A percentile compares a stretch with the other conserved stretches of the same genome.
phyloP scores from a whole-genome alignment of 1,140 invertebrate species.

The Pachypsylla venusta region DNA sequence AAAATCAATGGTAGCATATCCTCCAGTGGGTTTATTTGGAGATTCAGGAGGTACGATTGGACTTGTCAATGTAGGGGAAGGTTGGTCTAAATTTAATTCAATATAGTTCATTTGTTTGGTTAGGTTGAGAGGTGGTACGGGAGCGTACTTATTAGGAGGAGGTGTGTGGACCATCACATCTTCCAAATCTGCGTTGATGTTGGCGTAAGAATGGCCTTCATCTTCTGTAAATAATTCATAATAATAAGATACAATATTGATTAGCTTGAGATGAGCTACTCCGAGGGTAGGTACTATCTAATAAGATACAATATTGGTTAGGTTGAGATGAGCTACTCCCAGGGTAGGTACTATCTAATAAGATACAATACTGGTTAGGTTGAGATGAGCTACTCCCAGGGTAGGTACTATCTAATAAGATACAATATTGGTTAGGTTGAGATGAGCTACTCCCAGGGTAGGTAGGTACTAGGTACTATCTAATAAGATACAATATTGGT shows the following conservation, averaged over 20 bases:
- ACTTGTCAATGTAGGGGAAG: slow-evolving; percentile 22
- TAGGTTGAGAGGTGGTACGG: slow-evolving; percentile 19
- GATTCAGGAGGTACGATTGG: slow-evolving; percentile 29
- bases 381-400: no score
- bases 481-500: no score
- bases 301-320: no score
- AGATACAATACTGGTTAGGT: no score
- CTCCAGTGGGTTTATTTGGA: slow-evolving; percentile 42
- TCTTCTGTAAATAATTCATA: slow-evolving; percentile 19
- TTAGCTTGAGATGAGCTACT: no score
- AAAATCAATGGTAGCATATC: slow-evolving; percentile 88
- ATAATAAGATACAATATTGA: slow-evolving; percentile 5
- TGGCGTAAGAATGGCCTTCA: slow-evolving; percentile 45
- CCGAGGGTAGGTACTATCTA: no score
- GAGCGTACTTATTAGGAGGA: slow-evolving; percentile 33
- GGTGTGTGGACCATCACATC: slow-evolving; percentile 33
- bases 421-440: no score
- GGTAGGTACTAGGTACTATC: no score
- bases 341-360: no score
- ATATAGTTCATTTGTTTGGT: slow-evolving; percentile 49
- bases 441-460: no score
- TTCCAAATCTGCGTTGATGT: slow-evolving; percentile 43
- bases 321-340: no score
- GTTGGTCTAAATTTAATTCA: slow-evolving; percentile 49
- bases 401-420: no score